A percentile compares a stretch with the other conserved stretches of the same genome.
Evolutionary conservation across 2,113 vertebrate genomes (phyloP).

Genomic region (Amphiprion percula): DNA sequence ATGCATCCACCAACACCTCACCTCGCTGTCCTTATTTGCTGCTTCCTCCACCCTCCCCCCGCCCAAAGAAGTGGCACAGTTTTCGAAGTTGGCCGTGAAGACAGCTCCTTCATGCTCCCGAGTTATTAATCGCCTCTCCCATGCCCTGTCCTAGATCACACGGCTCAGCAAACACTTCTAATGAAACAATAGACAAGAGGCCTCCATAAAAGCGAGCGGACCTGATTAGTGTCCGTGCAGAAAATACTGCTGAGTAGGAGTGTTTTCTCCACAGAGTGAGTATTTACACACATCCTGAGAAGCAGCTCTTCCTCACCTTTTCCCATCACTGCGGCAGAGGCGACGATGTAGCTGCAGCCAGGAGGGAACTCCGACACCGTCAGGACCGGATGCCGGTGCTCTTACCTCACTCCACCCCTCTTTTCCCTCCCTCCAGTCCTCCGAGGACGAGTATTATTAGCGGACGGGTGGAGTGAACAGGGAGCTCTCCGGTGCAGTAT

Average conservation of each 20-base stretch:
- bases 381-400: slow-evolving; percentile 20
- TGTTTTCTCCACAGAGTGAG: slow-evolving; percentile 33
- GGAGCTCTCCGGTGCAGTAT: slow-evolving; percentile 48
- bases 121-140: slow-evolving; percentile 82
- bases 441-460: slow-evolving; percentile 70
- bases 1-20: slow-evolving; percentile 9
- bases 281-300: slow-evolving; percentile 56
- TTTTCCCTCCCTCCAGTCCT: slow-evolving; percentile 39
- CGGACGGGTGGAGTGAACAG: slow-evolving; percentile 48
- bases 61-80: slow-evolving; percentile 74
- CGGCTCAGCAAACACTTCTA: slow-evolving; percentile 76
- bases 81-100: slow-evolving; percentile 70
- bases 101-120: slow-evolving; percentile 61
- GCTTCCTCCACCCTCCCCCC: slow-evolving; percentile 30
- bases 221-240: slow-evolving; percentile 54
- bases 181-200: slow-evolving; percentile 75
- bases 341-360: slow-evolving; percentile 52
- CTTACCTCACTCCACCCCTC: slow-evolving; percentile 38
- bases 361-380: slow-evolving; percentile 50
- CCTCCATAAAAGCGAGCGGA: slow-evolving; percentile 45
- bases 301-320: slow-evolving; percentile 52
- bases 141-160: slow-evolving; percentile 83
- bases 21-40: slow-evolving; percentile 64
- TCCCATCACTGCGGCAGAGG: slow-evolving; percentile 63
- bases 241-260: slow-evolving; percentile 67